Percentiles rank a stretch among this genome's conserved stretches.
phyloP scores from a whole-genome alignment of 2,113 vertebrate genomes.

The Clarias magur region DNA sequence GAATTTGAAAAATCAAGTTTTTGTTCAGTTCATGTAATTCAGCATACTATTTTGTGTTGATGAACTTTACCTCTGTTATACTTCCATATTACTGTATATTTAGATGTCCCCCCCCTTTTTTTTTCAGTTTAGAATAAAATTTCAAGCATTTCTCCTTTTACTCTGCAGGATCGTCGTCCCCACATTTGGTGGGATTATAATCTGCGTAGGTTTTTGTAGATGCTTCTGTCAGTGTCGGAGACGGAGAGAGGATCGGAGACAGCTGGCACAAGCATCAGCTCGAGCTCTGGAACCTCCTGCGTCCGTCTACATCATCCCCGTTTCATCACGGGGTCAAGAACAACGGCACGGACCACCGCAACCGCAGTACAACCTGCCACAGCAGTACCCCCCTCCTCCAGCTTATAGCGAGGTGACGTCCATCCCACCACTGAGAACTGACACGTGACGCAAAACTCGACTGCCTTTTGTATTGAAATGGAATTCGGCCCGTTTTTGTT shows the following conservation, averaged over 20 bases:
- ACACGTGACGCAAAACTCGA: too few relatives aligned
- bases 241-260: too few relatives aligned
- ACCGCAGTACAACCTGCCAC: neutral
- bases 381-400: constrained; percentile 32
- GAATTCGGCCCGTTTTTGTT: too few relatives aligned
- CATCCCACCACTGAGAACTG: neutral
- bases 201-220: neutral
- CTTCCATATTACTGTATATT: neutral
- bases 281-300: neutral
- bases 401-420: constrained; percentile 48
- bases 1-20: too few relatives aligned
- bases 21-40: too few relatives aligned
- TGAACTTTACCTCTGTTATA: too few relatives aligned
- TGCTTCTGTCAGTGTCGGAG: neutral
- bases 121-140: too few relatives aligned
- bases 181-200: neutral
- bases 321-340: neutral
- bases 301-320: constrained; percentile 8
- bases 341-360: neutral
- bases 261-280: neutral
- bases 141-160: neutral
- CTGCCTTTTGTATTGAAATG: too few relatives aligned
- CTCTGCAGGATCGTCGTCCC: neutral
- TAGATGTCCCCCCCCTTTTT: too few relatives aligned
- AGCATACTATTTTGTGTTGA: too few relatives aligned